A percentile compares a stretch with the other conserved stretches of the same genome.
Conservation (phyloP, 2,888 invertebrate species). For the Cynaeus angustus region DNA sequence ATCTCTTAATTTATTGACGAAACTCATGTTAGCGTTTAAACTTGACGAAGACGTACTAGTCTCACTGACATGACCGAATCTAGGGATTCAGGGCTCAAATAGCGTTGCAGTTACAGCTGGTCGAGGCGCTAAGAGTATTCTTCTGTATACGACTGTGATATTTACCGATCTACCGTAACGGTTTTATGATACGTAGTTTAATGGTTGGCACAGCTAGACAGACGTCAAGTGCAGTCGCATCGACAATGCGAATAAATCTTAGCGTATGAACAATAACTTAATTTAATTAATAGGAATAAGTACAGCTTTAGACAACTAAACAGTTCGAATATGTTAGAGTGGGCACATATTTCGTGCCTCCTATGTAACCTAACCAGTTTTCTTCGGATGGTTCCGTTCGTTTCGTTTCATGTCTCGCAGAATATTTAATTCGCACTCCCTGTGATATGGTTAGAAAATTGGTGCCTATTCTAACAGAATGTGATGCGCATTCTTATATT, state of each 20-base stretch:
- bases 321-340: conserved; percentile 62
- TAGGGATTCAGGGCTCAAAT: conserved; percentile 56
- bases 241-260: conserved; percentile 66
- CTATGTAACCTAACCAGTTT: conserved; percentile 54
- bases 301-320: conserved; percentile 3
- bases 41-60: conserved; percentile 55
- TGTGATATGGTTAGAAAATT: conserved; percentile 68
- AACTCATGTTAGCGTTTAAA: conserved; percentile 48
- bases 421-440: conserved; percentile 53
- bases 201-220: conserved; percentile 58
- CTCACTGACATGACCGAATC: conserved; percentile 50
- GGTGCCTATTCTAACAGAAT: conserved; percentile 69
- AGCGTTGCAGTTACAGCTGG: conserved; percentile 71
- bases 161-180: conserved; percentile 67
- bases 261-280: conserved; percentile 64
- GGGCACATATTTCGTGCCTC: conserved; percentile 65
- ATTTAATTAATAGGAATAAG: conserved; percentile 37
- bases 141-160: conserved; percentile 70
- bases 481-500: conserved; percentile 63
- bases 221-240: conserved; percentile 63
- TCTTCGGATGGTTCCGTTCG: conserved; percentile 39
- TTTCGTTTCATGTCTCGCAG: conserved; percentile 31
- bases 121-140: conserved; percentile 70
- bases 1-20: conserved; percentile 48
- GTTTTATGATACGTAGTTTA: conserved; percentile 62